Evolutionary conservation across 2,888 invertebrate genomes (phyloP).

Genomic region (Drosophila nr. perissopoda): DNA sequence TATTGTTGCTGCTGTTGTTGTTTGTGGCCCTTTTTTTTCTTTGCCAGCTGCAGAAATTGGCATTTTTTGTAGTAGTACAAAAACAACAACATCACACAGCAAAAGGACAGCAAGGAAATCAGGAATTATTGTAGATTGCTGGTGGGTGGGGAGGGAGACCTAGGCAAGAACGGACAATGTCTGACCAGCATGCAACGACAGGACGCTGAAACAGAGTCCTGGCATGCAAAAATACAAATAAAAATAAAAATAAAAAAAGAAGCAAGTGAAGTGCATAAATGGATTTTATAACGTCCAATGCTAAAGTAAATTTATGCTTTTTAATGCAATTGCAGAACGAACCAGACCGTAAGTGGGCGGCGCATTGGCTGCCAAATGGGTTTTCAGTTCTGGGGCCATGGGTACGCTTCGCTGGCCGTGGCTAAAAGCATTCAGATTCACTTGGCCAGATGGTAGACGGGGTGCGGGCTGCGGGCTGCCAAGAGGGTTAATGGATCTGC

Average conservation of each 20-base stretch:
- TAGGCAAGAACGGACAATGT: conserved; percentile 33
- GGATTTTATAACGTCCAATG: conserved; percentile 80
- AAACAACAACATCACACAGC: conserved; percentile 15
- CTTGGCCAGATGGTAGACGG: conserved; percentile 1
- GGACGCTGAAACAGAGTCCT: conserved; percentile 16
- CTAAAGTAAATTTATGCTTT: conserved; percentile 82
- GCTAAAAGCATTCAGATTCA: conserved; percentile 65
- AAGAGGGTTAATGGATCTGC: conserved; percentile 23
- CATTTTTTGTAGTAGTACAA: conserved; percentile 54
- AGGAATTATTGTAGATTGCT: conserved; percentile 81
- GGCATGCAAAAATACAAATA: conserved; percentile 21
- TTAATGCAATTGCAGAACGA: conserved; percentile 81
- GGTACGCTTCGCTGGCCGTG: conserved; percentile 62
- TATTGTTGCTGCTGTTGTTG: conserved; percentile 6
- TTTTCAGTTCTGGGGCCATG: neutral
- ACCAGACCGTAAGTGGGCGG: conserved; percentile 76
- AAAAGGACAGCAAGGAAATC: conserved; percentile 75
- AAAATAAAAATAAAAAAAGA: conserved; percentile 21
- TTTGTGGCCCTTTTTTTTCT: conserved; percentile 16
- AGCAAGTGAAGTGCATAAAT: conserved; percentile 81
- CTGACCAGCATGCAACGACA: conserved; percentile 74
- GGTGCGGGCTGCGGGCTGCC: neutral
- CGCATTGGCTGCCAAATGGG: conserved; percentile 3
- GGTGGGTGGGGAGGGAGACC: conserved; percentile 14
- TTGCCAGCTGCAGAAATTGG: conserved; percentile 74